phyloP scores from a whole-genome alignment of 2,888 invertebrate genomes.

The Cheilosia urbana region DNA sequence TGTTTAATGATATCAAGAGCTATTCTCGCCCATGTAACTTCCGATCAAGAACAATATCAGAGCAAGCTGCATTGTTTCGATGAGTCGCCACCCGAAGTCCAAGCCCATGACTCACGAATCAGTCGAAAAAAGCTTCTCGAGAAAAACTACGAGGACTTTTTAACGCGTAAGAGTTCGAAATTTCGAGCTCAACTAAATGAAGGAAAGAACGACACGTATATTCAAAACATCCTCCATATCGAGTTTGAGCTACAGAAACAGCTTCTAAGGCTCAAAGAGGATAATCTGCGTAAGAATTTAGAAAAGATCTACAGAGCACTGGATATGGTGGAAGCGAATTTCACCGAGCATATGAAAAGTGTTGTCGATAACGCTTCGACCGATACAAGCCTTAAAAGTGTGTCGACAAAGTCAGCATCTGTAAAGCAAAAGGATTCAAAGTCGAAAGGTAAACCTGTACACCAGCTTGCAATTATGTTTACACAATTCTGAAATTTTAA shows the following conservation, averaged over 20 bases:
- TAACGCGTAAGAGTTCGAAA: not conserved
- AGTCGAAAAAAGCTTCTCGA: not conserved
- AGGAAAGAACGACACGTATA: not conserved
- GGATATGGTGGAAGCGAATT: constrained; percentile 23
- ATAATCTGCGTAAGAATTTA: constrained; percentile 36
- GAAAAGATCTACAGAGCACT: constrained; percentile 42
- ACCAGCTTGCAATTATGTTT: not conserved
- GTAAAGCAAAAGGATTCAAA: constrained; percentile 23
- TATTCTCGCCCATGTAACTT: constrained; percentile 34
- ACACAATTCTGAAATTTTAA: not conserved
- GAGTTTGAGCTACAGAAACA: constrained; percentile 53
- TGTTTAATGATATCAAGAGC: constrained; percentile 56
- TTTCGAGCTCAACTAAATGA: not conserved
- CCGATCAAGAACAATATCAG: constrained; percentile 34
- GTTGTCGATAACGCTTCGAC: not conserved
- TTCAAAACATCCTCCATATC: constrained; percentile 35
- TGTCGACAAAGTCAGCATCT: not conserved
- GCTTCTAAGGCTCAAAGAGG: constrained; percentile 39
- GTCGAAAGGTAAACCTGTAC: constrained; percentile 1
- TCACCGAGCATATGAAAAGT: constrained; percentile 6
- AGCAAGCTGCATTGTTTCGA: constrained; percentile 21
- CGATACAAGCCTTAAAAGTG: constrained; percentile 1
- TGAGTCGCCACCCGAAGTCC: not conserved
- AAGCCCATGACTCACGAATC: not conserved
- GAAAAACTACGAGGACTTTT: constrained; percentile 1